These are phyloP conservation scores for Dasypolia templi DNA, from an alignment of 2,888 invertebrate genomes.

Conservation along the genomic window DNA sequence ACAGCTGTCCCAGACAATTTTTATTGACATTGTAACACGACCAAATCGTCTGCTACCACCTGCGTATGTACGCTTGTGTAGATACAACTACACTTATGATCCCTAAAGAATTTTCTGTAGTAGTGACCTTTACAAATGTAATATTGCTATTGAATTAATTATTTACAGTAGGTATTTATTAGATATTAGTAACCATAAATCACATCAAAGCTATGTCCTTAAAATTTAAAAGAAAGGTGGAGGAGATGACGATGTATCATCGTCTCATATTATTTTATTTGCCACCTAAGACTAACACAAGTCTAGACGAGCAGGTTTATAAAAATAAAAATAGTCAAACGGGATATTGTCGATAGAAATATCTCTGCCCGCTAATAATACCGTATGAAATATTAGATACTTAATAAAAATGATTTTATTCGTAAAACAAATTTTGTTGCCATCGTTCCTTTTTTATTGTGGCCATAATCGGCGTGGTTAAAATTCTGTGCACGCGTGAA, in stretches of 20 bases:
- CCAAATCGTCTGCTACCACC: slow-evolving; percentile 42
- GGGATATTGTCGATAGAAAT: slow-evolving; percentile 35
- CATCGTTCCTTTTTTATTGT: slow-evolving; percentile 52
- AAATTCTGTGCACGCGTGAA: slow-evolving; percentile 54
- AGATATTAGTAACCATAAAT: slow-evolving; percentile 29
- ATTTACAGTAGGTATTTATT: neutral
- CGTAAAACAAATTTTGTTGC: slow-evolving; percentile 52
- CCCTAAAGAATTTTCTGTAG: neutral
- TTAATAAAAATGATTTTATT: slow-evolving; percentile 56
- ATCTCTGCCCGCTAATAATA: slow-evolving; percentile 43
- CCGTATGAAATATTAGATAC: slow-evolving; percentile 55
- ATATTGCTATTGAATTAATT: neutral
- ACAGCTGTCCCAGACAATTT: slow-evolving; percentile 55
- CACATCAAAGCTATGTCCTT: slow-evolving; percentile 41
- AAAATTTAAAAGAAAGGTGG: no score
- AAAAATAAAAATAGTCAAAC: slow-evolving; percentile 52
- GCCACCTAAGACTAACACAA: slow-evolving; percentile 35
- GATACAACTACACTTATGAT: slow-evolving; percentile 2
- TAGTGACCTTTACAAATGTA: neutral
- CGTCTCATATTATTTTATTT: slow-evolving; percentile 47
- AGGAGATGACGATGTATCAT: no score
- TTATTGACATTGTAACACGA: slow-evolving; percentile 54
- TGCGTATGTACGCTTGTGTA: neutral
- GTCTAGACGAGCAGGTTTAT: slow-evolving; percentile 50
- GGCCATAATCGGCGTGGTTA: slow-evolving; percentile 47